These are phyloP conservation scores for Myiagra hebetior DNA, from an alignment of 2,113 vertebrate species.

Conservation along the genomic window DNA sequence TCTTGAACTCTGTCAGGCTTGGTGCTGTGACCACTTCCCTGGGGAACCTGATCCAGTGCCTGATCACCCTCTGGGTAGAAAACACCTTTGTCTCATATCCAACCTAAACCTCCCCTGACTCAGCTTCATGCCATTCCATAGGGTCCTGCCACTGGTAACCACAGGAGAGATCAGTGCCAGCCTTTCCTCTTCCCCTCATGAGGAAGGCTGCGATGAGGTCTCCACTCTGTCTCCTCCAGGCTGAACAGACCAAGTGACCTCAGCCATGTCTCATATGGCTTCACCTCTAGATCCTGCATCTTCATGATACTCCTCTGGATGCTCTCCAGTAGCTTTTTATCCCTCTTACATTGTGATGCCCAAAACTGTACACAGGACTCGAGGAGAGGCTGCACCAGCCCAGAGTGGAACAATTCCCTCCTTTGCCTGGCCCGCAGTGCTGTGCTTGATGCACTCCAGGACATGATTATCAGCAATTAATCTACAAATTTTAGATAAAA, in stretches of 20 bases:
- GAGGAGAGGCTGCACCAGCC: background rate
- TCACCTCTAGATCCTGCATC: background rate
- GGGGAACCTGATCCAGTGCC: accelerated
- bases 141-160: background rate
- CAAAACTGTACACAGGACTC: no score
- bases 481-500: background rate
- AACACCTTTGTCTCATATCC: background rate
- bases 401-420: background rate
- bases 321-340: background rate
- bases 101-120: background rate
- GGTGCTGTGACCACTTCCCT: background rate
- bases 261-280: accelerated
- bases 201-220: background rate
- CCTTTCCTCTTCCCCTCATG: accelerated
- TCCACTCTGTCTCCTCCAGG: background rate
- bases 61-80: background rate
- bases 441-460: no score
- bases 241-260: background rate
- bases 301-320: background rate
- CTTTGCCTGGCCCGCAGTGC: no score
- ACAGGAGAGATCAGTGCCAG: background rate
- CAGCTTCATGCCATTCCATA: background rate
- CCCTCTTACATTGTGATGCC: no score
- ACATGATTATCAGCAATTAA: background rate
- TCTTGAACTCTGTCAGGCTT: background rate